Percentiles rank a stretch among this genome's conserved stretches.
These are phyloP conservation scores for Ommatoiulus sabulosus DNA, from an alignment of 2,888 invertebrate genomes.

Conservation along the genomic window DNA sequence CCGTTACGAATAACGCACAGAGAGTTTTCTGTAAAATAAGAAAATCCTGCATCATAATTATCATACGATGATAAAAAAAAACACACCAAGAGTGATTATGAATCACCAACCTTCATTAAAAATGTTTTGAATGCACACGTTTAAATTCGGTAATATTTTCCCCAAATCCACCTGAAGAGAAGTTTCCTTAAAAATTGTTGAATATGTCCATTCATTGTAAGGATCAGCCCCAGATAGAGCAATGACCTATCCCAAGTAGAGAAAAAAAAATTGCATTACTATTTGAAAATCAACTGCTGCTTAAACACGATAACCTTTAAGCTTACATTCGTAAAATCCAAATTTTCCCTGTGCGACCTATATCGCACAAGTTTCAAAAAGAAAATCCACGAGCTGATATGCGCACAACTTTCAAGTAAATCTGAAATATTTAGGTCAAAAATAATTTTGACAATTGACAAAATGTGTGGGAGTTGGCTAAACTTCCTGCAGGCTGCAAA, in stretches of 20 bases:
- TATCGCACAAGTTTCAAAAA: background rate
- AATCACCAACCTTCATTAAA: background rate
- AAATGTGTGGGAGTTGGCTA: background rate
- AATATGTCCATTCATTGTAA: slow-evolving; percentile 30
- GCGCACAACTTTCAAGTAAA: background rate
- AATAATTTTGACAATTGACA: background rate
- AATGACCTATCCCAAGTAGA: background rate
- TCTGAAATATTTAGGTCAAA: background rate
- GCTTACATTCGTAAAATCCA: slow-evolving; percentile 2
- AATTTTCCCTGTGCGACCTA: background rate
- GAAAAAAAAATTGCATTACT: background rate
- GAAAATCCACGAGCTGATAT: background rate
- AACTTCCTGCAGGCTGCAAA: too few species aligned
- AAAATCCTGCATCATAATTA: background rate
- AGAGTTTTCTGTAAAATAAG: slow-evolving; percentile 15
- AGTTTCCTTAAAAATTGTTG: slow-evolving; percentile 35
- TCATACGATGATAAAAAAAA: background rate
- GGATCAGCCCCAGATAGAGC: background rate
- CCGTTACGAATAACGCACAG: background rate
- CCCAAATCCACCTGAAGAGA: background rate
- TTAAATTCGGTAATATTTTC: background rate
- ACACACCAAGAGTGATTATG: background rate
- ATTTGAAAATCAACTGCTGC: background rate
- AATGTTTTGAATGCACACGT: slow-evolving; percentile 10
- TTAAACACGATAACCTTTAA: background rate